These are phyloP conservation scores for Andrena minutula DNA, from an alignment of 2,888 invertebrate species.

Conservation along the genomic window DNA sequence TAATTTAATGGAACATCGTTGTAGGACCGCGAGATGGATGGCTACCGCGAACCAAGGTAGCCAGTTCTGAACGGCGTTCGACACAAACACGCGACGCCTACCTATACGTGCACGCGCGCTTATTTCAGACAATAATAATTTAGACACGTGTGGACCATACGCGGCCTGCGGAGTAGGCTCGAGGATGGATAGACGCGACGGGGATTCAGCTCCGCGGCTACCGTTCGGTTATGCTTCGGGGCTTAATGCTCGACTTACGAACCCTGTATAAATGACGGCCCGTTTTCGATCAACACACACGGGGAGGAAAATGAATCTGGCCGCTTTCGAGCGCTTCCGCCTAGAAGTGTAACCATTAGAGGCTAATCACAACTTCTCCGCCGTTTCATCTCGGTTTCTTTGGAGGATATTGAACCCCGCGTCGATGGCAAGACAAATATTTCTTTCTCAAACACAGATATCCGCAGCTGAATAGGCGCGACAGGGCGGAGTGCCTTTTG, in stretches of 20 bases:
- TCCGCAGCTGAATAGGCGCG: too few relatives aligned
- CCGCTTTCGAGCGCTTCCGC: conserved; percentile 26
- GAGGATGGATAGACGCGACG: conserved; percentile 80
- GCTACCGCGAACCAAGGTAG: conserved; percentile 64
- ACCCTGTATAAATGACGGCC: conserved; percentile 45
- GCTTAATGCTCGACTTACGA: conserved; percentile 61
- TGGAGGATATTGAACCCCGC: background rate
- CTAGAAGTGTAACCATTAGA: conserved; percentile 19
- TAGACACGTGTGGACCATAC: conserved; percentile 83
- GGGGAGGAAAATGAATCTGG: conserved; percentile 25
- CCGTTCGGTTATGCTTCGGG: conserved; percentile 66
- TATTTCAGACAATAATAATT: conserved; percentile 83
- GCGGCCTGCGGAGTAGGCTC: conserved; percentile 71
- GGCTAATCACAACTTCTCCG: background rate
- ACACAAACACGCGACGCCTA: conserved; percentile 46
- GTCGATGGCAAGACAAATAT: background rate
- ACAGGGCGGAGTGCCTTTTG: background rate
- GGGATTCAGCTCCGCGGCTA: conserved; percentile 65
- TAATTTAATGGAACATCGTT: conserved; percentile 78
- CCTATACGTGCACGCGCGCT: conserved; percentile 48
- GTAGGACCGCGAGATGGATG: conserved; percentile 60
- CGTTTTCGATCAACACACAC: conserved; percentile 53
- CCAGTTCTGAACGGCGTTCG: conserved; percentile 66
- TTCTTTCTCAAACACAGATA: too few relatives aligned
- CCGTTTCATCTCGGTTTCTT: background rate